Evolutionary conservation across 2,113 vertebrate genomes (phyloP), one percentile per base, ranked within the genome.

Genomic region (Cyprinodon variegatus): DNA sequence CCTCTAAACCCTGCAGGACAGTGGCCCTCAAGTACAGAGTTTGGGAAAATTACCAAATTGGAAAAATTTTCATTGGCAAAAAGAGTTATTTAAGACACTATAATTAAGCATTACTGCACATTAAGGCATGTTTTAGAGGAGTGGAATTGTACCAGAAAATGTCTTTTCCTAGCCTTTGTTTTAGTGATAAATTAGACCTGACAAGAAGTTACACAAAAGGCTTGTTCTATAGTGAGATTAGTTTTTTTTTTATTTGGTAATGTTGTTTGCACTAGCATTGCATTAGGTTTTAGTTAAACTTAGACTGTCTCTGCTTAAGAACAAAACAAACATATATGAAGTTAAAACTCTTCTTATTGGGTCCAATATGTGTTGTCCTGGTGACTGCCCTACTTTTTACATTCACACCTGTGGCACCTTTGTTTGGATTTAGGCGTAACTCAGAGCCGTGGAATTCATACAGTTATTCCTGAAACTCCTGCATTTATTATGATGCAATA

Each of bases 191-290:
- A 41, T 41, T 9, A 41, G 41, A 41, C 4, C 41, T 9, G 9
- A 41, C 9, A 9, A 41, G 9, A 41, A 41, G 5, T 41, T 41
- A 41, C 41, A 6, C 41, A 41, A 9, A 41, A 41, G 41, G 9
- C 41, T 41, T 20, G 4, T 59, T 59, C 53, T 7, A 3, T 7
- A 59, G 20, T 9, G n/a, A 4, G 17, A 59, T 59, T 8, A 3
- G 17, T 59, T 59, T 59, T 59, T 57, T 53, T 50, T 50, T 11
- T 0, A 3, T 17, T 17, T 76, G 65, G 59, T 84, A 66, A 88
- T 86, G 63, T 74, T 43, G 82, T 76, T 91, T 89, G 92, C 86
- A 72, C 79, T 71, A 57, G 77, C 74, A 88, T 87, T 82, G 77
- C 74, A 88, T 87, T 82, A 83, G 80, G 84, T 86, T 90, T 88